Evolutionary conservation across 2,888 invertebrate genomes (phyloP).

Genomic region (Cephus rjabovi): DNA sequence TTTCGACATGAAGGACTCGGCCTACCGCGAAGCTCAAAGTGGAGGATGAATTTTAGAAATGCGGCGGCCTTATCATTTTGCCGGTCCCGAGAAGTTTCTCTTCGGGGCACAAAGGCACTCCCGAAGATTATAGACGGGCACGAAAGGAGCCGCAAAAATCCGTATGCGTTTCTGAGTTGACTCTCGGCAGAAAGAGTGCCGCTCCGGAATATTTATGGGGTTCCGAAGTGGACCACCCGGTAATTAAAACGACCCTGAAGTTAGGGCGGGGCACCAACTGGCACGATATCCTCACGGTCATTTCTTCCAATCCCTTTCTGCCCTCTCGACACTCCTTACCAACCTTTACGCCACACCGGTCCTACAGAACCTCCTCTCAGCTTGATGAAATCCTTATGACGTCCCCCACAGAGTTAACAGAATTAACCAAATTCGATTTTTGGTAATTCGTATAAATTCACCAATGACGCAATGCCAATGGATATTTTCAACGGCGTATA

Average conservation of each 20-base stretch:
- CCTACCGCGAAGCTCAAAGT: slow-evolving; percentile 5
- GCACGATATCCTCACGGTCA: slow-evolving; percentile 47
- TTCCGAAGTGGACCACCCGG: slow-evolving; percentile 61
- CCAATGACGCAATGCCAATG: neutral
- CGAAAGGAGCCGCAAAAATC: slow-evolving; percentile 26
- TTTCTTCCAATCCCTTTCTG: slow-evolving; percentile 25
- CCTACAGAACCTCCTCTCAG: neutral
- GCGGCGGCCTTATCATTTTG: slow-evolving; percentile 26
- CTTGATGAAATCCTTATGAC: neutral
- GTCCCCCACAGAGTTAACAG: neutral
- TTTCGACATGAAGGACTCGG: neutral
- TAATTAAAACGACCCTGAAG: slow-evolving; percentile 62
- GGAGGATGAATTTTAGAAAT: slow-evolving; percentile 39
- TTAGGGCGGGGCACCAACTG: slow-evolving; percentile 55
- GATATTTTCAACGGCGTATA: neutral
- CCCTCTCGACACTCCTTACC: slow-evolving; percentile 3
- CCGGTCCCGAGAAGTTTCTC: neutral
- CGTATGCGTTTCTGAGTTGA: slow-evolving; percentile 35
- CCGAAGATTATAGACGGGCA: slow-evolving; percentile 14
- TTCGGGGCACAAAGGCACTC: slow-evolving; percentile 1
- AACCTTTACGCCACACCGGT: neutral
- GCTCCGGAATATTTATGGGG: slow-evolving; percentile 58
- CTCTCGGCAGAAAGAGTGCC: slow-evolving; percentile 48
- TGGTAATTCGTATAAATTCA: neutral
- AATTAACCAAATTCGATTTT: neutral